Conservation (phyloP, 2,113 vertebrate species). For the Tychaedon coryphoeus region DNA sequence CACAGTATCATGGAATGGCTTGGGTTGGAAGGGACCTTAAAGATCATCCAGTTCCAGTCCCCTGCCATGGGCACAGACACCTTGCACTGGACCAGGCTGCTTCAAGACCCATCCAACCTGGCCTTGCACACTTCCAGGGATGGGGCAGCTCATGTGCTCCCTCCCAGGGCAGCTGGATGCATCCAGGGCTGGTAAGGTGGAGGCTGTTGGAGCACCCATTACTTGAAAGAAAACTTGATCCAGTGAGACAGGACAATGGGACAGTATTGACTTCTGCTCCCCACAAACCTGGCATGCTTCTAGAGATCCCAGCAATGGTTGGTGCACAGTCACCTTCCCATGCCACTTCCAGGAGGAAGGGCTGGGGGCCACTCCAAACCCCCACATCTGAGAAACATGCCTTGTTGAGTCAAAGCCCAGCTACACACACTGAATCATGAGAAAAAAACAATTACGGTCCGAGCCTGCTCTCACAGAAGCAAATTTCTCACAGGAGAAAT, state of each 20-base stretch:
- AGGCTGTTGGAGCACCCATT: neutral
- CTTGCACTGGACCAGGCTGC: neutral
- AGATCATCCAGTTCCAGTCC: neutral
- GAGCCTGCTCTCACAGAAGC: neutral
- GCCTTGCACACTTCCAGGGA: neutral
- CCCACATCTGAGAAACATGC: accelerated
- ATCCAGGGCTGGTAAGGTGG: neutral
- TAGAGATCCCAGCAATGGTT: accelerated
- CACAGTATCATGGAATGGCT: neutral
- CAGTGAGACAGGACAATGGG: neutral
- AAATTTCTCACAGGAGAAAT: neutral
- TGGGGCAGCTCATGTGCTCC: neutral
- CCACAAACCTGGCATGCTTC: neutral
- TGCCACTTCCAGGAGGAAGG: neutral
- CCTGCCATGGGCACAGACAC: neutral
- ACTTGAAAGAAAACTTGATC: neutral
- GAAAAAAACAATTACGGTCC: neutral
- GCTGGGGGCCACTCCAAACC: neutral
- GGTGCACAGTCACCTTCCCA: neutral
- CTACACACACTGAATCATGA: neutral
- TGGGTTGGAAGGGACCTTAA: neutral
- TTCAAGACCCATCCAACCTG: neutral
- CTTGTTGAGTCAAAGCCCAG: neutral
- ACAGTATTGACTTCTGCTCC: neutral
- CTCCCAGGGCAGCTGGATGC: neutral